Conservation (phyloP, 2,888 invertebrate species). For the Eugnorisma glareosa region DNA sequence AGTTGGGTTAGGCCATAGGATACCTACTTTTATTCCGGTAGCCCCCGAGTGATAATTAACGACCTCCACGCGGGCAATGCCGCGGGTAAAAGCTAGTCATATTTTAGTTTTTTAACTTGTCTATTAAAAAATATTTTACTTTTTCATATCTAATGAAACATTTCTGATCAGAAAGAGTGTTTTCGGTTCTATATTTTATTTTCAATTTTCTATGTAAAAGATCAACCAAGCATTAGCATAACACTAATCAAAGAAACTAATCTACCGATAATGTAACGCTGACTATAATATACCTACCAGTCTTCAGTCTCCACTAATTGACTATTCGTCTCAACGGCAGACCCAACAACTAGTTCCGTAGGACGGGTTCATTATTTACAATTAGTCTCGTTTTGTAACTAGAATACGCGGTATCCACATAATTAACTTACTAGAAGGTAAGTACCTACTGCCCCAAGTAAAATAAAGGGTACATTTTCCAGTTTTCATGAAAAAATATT, state of each 20-base stretch:
- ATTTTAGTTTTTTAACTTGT: not conserved
- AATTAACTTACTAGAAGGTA: not conserved
- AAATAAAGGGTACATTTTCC: not conserved
- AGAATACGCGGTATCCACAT: not conserved
- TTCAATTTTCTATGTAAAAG: not conserved
- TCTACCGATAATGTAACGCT: not conserved
- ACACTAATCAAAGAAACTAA: constrained; percentile 14
- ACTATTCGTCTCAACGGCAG: constrained; percentile 18
- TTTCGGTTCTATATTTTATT: not conserved
- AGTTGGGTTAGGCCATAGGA: too few relatives aligned
- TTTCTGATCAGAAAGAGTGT: too few relatives aligned
- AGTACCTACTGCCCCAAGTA: not conserved
- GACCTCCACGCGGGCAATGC: too few relatives aligned
- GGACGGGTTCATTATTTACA: constrained; percentile 10
- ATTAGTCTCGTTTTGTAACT: constrained; percentile 1
- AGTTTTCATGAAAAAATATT: not conserved
- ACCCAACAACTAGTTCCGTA: constrained; percentile 28
- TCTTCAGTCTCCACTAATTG: constrained; percentile 9
- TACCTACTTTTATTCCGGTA: too few relatives aligned
- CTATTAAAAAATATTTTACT: not conserved
- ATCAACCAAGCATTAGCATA: not conserved
- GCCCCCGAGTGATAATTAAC: too few relatives aligned
- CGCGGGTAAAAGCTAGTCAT: too few relatives aligned
- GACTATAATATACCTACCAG: not conserved
- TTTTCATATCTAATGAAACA: not conserved